Conservation (phyloP, 2,113 vertebrate genomes). For the Coracopsis vasa region DNA sequence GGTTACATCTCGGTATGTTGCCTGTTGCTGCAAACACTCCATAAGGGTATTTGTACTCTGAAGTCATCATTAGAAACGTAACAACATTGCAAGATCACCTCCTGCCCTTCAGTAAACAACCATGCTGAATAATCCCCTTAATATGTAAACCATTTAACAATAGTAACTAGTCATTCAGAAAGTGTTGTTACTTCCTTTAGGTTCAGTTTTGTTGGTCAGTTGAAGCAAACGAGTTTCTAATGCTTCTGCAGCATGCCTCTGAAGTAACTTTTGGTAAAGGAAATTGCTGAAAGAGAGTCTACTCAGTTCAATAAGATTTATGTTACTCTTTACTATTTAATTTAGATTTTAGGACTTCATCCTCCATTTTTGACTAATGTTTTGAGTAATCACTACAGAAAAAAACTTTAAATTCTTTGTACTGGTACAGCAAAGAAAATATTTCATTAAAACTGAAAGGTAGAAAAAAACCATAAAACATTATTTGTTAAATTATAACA, state of each 20-base stretch:
- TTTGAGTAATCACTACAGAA: not conserved
- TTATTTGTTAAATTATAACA: not conserved
- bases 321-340: not conserved
- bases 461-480: not conserved
- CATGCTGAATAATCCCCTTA: not conserved
- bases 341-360: not conserved
- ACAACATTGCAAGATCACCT: not conserved
- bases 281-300: not conserved
- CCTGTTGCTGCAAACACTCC: not conserved
- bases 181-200: not conserved
- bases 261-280: not conserved
- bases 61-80: not conserved
- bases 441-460: not conserved
- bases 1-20: not conserved
- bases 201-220: not conserved
- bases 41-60: not conserved
- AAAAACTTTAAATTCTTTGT: not conserved
- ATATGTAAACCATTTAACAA: not conserved
- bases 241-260: not conserved
- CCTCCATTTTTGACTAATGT: not conserved
- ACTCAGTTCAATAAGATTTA: not conserved
- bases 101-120: not conserved
- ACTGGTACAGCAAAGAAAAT: not conserved
- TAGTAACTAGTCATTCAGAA: not conserved
- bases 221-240: not conserved